Evolutionary conservation across 2,888 invertebrate species (phyloP).

Genomic region (Tanypteryx hageni): DNA sequence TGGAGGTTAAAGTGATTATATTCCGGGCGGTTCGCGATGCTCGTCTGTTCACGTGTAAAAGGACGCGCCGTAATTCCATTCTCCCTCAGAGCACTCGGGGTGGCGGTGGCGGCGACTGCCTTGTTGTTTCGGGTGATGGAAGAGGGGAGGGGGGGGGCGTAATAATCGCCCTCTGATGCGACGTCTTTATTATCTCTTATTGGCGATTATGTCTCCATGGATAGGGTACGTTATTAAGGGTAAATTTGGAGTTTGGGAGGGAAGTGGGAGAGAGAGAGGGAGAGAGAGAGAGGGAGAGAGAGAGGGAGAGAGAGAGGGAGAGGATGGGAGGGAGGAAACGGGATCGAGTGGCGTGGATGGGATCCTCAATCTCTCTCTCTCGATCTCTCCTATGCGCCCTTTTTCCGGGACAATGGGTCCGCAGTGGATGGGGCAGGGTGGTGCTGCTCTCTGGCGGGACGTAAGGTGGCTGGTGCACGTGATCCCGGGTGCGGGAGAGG

Average conservation of each 20-base stretch:
- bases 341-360: neutral
- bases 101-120: too few species aligned
- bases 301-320: neutral
- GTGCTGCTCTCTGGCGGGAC: neutral
- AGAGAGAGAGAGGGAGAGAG: too few species aligned
- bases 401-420: neutral
- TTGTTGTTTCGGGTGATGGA: neutral
- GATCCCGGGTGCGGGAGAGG: neutral
- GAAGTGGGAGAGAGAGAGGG: neutral
- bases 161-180: slow-evolving; percentile 3
- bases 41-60: neutral
- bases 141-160: neutral
- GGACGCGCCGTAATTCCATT: neutral
- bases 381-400: neutral
- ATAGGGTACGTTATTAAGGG: slow-evolving; percentile 14
- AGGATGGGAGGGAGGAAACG: too few species aligned
- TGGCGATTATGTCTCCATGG: slow-evolving; percentile 27
- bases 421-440: neutral
- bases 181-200: slow-evolving; percentile 24
- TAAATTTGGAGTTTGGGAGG: neutral
- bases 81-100: neutral
- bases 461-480: slow-evolving; percentile 12
- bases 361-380: neutral
- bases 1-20: slow-evolving; percentile 3
- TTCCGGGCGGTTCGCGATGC: neutral